Evolutionary conservation across 2,797 vertebrate species (phyloP).

Genomic region (Phoxinus dragarum): DNA sequence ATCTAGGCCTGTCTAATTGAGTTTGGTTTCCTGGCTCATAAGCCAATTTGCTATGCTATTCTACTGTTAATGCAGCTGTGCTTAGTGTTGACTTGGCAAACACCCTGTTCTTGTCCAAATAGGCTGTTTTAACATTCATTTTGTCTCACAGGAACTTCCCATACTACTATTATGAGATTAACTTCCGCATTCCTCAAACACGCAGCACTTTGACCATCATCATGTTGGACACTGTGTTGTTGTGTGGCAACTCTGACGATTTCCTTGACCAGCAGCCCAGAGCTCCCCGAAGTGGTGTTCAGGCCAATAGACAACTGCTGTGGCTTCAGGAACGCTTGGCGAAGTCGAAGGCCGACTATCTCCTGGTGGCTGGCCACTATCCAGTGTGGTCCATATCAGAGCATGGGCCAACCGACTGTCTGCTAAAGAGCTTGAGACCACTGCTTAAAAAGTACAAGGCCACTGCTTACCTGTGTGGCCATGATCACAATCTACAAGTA

Average conservation of each 20-base stretch:
- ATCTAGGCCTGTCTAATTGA: slow-evolving; percentile 5
- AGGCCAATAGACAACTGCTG: slow-evolving; percentile 81
- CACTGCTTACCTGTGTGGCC: slow-evolving; percentile 90
- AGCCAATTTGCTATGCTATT: background rate
- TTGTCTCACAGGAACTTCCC: slow-evolving; percentile 84
- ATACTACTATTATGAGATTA: slow-evolving; percentile 86
- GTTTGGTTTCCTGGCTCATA: background rate
- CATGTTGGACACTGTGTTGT: slow-evolving; percentile 88
- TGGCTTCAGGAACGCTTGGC: slow-evolving; percentile 87
- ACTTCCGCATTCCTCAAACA: slow-evolving; percentile 82
- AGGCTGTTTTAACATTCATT: background rate
- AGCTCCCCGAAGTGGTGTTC: slow-evolving; percentile 61
- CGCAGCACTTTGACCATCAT: slow-evolving; percentile 83
- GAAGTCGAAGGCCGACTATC: slow-evolving; percentile 82
- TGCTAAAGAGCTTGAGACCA: slow-evolving; percentile 80
- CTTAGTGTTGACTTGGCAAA: background rate
- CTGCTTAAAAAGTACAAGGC: slow-evolving; percentile 83
- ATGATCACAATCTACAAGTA: slow-evolving; percentile 96
- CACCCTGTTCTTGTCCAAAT: background rate
- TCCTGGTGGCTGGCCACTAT: slow-evolving; percentile 92
- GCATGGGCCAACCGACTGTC: slow-evolving; percentile 89
- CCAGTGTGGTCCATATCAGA: slow-evolving; percentile 93
- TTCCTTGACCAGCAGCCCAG: slow-evolving; percentile 76
- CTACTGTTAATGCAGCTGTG: background rate
- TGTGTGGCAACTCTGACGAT: slow-evolving; percentile 89